Conservation (phyloP, 2,113 vertebrate species). For the Seriola aureovittata region DNA sequence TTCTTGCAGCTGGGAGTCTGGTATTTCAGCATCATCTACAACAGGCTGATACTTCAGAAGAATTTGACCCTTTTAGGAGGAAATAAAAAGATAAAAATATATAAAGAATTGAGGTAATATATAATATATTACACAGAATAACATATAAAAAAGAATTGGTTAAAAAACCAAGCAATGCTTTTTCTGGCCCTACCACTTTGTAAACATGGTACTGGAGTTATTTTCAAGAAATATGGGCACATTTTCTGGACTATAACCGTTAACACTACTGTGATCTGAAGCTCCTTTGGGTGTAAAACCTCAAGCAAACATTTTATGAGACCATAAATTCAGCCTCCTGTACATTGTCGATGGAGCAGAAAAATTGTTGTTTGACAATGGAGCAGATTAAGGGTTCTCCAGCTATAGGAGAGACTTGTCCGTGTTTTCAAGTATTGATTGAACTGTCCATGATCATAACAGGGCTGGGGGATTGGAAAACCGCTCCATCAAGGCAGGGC, state of each 20-base stretch:
- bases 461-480: background rate
- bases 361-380: slow-evolving; percentile 29
- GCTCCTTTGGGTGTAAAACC: slow-evolving; percentile 44
- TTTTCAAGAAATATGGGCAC: slow-evolving; percentile 37
- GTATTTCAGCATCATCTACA: background rate
- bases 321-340: slow-evolving; percentile 38
- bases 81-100: background rate
- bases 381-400: slow-evolving; percentile 32
- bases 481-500: background rate
- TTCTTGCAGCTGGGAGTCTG: background rate
- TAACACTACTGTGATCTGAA: slow-evolving; percentile 16
- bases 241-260: slow-evolving; percentile 50
- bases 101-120: background rate
- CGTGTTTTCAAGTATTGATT: slow-evolving; percentile 55
- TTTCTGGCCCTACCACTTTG: slow-evolving; percentile 1
- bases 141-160: background rate
- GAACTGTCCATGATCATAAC: slow-evolving; percentile 27
- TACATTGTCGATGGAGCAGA: slow-evolving; percentile 38
- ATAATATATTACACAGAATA: too few relatives aligned
- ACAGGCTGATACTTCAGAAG: background rate
- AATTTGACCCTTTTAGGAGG: background rate
- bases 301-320: slow-evolving; percentile 51
- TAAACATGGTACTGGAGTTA: background rate
- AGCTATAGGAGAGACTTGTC: slow-evolving; percentile 30
- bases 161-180: background rate